Conservation (phyloP, 2,797 vertebrate species). For the Myotis daubentonii region DNA sequence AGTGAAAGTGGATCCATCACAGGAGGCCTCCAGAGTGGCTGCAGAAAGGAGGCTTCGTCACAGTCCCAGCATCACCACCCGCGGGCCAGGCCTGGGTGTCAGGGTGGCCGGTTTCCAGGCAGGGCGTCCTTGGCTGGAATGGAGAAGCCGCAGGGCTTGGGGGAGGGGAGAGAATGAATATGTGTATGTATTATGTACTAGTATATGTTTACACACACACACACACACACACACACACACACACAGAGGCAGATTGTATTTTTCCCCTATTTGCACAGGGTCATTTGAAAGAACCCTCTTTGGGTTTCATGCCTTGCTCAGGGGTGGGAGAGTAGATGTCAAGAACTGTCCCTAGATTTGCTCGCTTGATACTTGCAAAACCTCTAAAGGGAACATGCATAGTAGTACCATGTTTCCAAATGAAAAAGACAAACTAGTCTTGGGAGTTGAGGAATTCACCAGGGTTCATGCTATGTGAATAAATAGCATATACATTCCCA, state of each 20-base stretch:
- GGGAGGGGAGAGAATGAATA: too few species aligned
- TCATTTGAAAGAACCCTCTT: not conserved
- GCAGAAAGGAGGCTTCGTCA: not conserved
- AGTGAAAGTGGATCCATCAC: conserved; percentile 42
- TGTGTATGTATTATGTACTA: not conserved
- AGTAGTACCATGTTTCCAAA: conserved; percentile 1
- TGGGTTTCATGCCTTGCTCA: not conserved
- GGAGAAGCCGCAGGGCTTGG: not conserved
- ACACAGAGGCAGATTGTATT: not conserved
- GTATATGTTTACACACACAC: not conserved
- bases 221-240: not conserved
- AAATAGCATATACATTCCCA: not conserved
- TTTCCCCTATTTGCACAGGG: too few species aligned
- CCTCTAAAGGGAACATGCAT: not conserved
- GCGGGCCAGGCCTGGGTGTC: not conserved
- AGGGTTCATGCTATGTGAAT: not conserved
- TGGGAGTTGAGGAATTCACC: not conserved
- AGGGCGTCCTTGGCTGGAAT: not conserved
- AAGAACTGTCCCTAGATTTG: not conserved
- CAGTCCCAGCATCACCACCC: not conserved
- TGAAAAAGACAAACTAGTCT: not conserved
- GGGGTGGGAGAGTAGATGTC: not conserved
- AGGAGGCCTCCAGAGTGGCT: not conserved
- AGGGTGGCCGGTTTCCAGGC: not conserved
- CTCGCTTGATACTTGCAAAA: not conserved